Evolutionary conservation across 2,797 vertebrate species (phyloP), one percentile per base, ranked within the genome.

Genomic region (Myoxocephalus aenaeus): DNA sequence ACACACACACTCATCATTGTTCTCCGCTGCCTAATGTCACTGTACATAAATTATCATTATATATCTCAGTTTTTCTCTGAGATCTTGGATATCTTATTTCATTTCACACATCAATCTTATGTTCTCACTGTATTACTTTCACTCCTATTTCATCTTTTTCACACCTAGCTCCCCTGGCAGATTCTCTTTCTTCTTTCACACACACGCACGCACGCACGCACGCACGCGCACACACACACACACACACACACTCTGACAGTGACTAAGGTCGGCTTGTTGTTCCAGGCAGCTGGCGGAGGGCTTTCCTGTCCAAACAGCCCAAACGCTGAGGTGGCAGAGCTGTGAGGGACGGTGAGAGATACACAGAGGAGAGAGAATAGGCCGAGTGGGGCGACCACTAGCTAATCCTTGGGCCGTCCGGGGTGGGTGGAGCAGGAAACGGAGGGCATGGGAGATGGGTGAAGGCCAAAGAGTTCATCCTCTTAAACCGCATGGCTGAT

Each of bases 261-360:
- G 86, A 88, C 84, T 87, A 84, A 92, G 89, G 75, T 77, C 67
- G 82, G 84, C 87, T 86, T 95, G 93, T 95, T 95, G 81, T 92
- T 91, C 87, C 87, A 90, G 89, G 90, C 92, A 93, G 92, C 91
- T 93, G 92, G 89, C 82, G 81, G 81, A 92, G 89, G 90, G 91
- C 89, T 94, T 95, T 95, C 94, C 95, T 94, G 93, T 93, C 91
- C 92, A 94, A 95, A 94, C 92, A 94, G 89, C 67, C 89, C 86
- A 95, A 95, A 93, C 72, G 94, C 95, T 95, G 95, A 96, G 92
- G 90, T 92, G 85, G 94, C 95, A 95, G 85, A 94, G 91, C 83
- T 89, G 81, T 59, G 83, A 81, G 81, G 81, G 86, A 80, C 86
- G 63, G 34, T 29, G 58, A 72, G 82, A 75, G 70, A 79, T 54